Evolutionary conservation across 1,140 invertebrate genomes (phyloP).

Genomic region (Neodiprion lecontei): DNA sequence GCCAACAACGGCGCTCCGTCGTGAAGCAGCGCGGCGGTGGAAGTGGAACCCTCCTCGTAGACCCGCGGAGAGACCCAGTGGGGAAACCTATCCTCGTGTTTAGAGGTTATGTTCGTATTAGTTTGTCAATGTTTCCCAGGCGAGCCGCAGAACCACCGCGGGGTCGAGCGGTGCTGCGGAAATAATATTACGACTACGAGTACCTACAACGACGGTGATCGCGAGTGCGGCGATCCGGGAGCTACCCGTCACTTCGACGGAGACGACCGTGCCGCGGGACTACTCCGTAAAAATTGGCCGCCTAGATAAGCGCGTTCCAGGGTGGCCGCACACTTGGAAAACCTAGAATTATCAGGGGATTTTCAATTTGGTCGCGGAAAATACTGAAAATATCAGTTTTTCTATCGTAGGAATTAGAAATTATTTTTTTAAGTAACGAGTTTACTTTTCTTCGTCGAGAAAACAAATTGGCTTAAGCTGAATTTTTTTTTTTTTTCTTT

Average conservation of each 20-base stretch:
- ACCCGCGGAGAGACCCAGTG: slow-evolving; percentile 1
- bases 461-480: too few relatives aligned
- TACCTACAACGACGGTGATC: neutral
- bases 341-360: too few relatives aligned
- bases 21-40: slow-evolving; percentile 45
- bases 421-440: too few relatives aligned
- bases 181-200: neutral
- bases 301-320: too few relatives aligned
- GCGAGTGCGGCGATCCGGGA: neutral
- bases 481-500: too few relatives aligned
- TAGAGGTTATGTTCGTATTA: slow-evolving; percentile 7
- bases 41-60: slow-evolving; percentile 56
- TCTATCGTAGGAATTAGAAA: too few relatives aligned
- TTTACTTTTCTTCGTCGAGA: too few relatives aligned
- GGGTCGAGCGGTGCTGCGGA: neutral
- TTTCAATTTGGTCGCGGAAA: too few relatives aligned
- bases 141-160: neutral
- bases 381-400: too few relatives aligned
- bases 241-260: too few relatives aligned
- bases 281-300: too few relatives aligned
- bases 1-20: slow-evolving; percentile 42
- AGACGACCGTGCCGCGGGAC: neutral
- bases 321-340: too few relatives aligned
- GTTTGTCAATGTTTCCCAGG: slow-evolving; percentile 1
- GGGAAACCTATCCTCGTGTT: slow-evolving; percentile 1